A percentile compares a stretch with the other conserved stretches of the same genome.
Conservation (phyloP, 2,888 invertebrate genomes). For the Drosophila kanekoi region DNA sequence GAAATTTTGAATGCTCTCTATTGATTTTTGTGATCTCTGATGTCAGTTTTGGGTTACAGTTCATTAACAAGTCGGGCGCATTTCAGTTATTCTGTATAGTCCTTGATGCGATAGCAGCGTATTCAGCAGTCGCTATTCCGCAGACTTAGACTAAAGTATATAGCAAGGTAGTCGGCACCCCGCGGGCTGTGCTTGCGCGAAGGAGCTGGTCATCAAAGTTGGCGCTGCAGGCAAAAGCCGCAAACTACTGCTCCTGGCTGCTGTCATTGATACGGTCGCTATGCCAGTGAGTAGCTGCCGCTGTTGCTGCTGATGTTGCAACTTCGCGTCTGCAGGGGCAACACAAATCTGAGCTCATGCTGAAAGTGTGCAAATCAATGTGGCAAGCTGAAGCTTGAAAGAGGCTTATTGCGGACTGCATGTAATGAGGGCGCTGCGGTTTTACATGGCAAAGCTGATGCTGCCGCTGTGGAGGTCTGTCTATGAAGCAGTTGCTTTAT, state of each 20-base stretch:
- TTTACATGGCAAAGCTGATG: constrained; percentile 1
- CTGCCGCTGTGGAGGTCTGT: too few relatives aligned
- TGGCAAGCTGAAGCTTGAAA: constrained; percentile 16
- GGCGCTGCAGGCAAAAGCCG: constrained; percentile 18
- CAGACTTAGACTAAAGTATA: background rate
- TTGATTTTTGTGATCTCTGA: too few relatives aligned
- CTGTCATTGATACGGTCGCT: constrained; percentile 36
- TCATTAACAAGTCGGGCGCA: too few relatives aligned
- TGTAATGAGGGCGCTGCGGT: constrained; percentile 7
- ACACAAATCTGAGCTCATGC: constrained; percentile 30
- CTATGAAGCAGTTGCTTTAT: background rate
- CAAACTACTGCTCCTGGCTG: constrained; percentile 15
- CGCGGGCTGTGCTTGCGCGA: constrained; percentile 2
- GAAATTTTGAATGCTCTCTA: too few relatives aligned
- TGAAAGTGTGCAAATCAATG: constrained; percentile 50
- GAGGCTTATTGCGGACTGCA: constrained; percentile 13
- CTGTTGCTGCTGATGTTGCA: constrained; percentile 3
- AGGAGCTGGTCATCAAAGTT: constrained; percentile 17
- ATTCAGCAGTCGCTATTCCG: background rate
- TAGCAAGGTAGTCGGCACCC: constrained; percentile 1
- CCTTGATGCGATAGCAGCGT: background rate
- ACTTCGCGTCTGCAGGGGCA: constrained; percentile 1
- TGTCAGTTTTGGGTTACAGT: too few relatives aligned
- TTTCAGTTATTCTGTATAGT: background rate
- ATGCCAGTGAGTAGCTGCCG: constrained; percentile 1